phyloP scores from a whole-genome alignment of 2,113 vertebrate species.

The Brachypteracias leptosomus region DNA sequence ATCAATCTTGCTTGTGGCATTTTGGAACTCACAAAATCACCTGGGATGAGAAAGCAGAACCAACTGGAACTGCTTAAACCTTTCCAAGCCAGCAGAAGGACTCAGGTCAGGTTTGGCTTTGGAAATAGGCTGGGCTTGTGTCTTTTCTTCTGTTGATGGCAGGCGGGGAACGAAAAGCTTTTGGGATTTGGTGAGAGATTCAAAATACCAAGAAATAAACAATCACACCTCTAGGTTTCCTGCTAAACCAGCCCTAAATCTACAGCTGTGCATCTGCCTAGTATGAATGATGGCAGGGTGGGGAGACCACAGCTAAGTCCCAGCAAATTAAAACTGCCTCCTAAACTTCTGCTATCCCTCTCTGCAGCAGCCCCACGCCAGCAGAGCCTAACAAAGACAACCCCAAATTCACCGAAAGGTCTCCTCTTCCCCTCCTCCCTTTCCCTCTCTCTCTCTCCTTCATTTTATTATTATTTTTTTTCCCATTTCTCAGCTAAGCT shows the following conservation, averaged over 20 bases:
- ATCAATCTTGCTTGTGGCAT: neutral
- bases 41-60: neutral
- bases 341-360: neutral
- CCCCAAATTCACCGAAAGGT: neutral
- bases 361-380: neutral
- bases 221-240: neutral
- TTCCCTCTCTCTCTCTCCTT: neutral
- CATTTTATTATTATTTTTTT: neutral
- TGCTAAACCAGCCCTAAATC: neutral
- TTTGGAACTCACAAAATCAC: neutral
- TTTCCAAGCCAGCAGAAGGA: neutral
- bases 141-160: neutral
- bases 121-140: neutral
- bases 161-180: accelerated
- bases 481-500: slow-evolving; percentile 37
- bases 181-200: neutral
- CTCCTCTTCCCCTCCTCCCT: neutral
- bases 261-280: neutral
- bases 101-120: neutral
- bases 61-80: neutral
- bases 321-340: neutral
- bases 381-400: slow-evolving; percentile 14
- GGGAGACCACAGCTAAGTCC: neutral
- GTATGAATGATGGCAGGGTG: neutral
- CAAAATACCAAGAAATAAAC: neutral